Evolutionary conservation across 2,113 vertebrate genomes (phyloP), one percentile per base, ranked within the genome.

Genomic region (Malaclemys terrapin): DNA sequence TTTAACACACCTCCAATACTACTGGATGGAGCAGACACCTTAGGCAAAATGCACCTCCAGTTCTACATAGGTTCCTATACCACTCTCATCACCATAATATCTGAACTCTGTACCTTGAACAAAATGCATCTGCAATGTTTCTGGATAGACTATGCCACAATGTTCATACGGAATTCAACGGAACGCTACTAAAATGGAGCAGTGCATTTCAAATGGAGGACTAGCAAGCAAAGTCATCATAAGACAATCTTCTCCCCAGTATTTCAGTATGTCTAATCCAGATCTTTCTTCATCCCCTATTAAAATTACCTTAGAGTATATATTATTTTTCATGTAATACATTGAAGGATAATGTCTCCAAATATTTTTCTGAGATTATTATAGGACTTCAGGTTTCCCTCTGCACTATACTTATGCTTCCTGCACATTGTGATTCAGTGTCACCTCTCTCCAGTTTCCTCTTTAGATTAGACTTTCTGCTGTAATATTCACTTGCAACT

Each of bases 331-430:
- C 91, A 93, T 54, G 50, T 72, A 89, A 78, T 53, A 91, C 75
- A 93, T 87, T 83, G 95, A 94, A 91, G 72, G 53, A 85, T 59
- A 93, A 94, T 29, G 72, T 54, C 82, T 94, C 57, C 88, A 93
- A 96, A 82, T 78, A 65, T 91, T 96, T 87, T 82, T 95, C 85
- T 86, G 80, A 95, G 84, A 95, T 93, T 95, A 78, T 80, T 87
- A 47, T 6, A 91, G 72, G 84, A 91, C 53, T 95, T 94, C 14
- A 56, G 29, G 29, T 78, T 96, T 94, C 49, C 42, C 59, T 92
- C 2, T 9, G 83, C 84, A 13, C 79, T 90, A 76, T 24, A 62
- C 45, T 94, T 95, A 95, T 87, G 31, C 29, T 82, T 52, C 62
- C 94, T 69, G 82, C 85, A 93, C 47, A 24, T 35, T 78, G 59